phyloP scores from a whole-genome alignment of 2,113 vertebrate genomes.

The Psettodes erumei region DNA sequence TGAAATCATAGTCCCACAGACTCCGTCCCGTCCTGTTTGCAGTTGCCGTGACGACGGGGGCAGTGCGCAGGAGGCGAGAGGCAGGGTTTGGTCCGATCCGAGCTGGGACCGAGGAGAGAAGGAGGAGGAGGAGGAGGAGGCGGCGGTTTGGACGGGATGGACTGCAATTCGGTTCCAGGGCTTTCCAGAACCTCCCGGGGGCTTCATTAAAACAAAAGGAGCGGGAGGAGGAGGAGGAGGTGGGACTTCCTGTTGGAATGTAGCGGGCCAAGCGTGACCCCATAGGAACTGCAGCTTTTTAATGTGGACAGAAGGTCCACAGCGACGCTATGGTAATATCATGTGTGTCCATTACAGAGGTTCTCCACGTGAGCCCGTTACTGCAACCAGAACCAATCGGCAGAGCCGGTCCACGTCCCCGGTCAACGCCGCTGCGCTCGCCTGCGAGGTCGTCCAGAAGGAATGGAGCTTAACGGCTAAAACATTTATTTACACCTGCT shows the following conservation, averaged over 20 bases:
- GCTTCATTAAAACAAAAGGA: conserved; percentile 92
- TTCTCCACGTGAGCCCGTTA: conserved; percentile 1
- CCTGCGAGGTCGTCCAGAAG: no score
- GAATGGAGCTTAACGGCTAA: no score
- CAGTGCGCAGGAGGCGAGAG: conserved; percentile 66
- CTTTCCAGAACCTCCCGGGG: conserved; percentile 89
- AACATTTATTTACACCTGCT: no score
- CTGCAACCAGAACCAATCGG: conserved; percentile 3
- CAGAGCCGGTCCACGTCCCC: no score
- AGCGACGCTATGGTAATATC: conserved; percentile 2
- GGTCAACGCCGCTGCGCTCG: no score
- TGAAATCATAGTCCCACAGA: conserved; percentile 66
- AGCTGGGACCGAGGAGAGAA: conserved; percentile 84
- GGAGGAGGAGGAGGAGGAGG: no score
- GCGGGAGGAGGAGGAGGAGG: conserved; percentile 72
- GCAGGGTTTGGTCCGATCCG: conserved; percentile 81
- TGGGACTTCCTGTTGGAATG: conserved; percentile 91
- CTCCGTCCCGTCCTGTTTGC: conserved; percentile 71
- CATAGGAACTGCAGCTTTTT: conserved; percentile 54
- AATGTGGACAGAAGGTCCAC: conserved; percentile 38
- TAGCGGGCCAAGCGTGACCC: conserved; percentile 79
- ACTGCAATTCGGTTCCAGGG: conserved; percentile 90
- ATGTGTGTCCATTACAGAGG: background rate
- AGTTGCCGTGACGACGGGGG: conserved; percentile 66
- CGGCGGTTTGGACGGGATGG: conserved; percentile 93